A percentile compares a stretch with the other conserved stretches of the same genome.
Conservation (phyloP, 2,888 invertebrate genomes). For the Cheiracanthium punctorium region DNA sequence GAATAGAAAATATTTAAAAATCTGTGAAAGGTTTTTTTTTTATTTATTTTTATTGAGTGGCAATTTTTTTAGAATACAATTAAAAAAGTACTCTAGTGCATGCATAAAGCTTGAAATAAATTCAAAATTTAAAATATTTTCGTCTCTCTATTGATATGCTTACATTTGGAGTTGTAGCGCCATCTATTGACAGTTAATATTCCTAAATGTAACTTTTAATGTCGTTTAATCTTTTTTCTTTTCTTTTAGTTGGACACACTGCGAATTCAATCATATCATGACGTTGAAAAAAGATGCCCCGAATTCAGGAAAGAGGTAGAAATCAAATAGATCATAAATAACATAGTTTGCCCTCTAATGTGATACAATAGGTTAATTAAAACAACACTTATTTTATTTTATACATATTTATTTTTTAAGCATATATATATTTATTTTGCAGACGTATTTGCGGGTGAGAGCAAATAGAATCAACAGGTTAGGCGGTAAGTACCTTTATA, state of each 20-base stretch:
- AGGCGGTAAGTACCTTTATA: conserved; percentile 46
- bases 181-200: background rate
- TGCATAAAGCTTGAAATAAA: no score
- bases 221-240: background rate
- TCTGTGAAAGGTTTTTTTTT: no score
- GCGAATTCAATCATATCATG: conserved; percentile 46
- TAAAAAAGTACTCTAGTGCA: no score
- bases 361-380: no score
- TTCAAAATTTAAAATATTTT: no score
- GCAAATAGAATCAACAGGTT: conserved; percentile 58
- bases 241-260: conserved; percentile 29
- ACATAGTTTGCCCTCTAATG: no score
- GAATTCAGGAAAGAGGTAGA: conserved; percentile 65
- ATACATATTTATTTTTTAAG: background rate
- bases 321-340: no score
- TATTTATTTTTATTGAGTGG: no score
- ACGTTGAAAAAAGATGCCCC: conserved; percentile 57
- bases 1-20: no score
- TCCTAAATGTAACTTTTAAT: background rate
- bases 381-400: background rate
- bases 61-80: no score
- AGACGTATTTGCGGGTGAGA: conserved; percentile 65
- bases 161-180: background rate
- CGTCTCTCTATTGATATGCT: background rate
- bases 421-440: conserved; percentile 18